phyloP scores from a whole-genome alignment of 2,113 vertebrate species.

The Ciconia stormi region DNA sequence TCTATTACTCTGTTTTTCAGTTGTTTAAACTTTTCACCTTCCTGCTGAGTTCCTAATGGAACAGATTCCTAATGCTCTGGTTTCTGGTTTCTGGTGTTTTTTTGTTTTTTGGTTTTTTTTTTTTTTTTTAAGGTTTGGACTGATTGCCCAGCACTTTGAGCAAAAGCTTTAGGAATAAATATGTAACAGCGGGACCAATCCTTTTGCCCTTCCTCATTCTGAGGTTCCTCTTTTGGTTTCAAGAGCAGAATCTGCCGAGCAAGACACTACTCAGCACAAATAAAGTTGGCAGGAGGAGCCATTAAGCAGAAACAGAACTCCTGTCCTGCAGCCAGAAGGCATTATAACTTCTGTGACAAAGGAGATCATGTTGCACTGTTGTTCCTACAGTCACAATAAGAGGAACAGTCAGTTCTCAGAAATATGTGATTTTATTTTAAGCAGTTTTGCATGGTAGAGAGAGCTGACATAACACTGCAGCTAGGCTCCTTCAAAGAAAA shows the following conservation, averaged over 20 bases:
- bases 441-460: not conserved
- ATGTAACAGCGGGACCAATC: not conserved
- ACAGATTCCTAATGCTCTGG: conserved; percentile 44
- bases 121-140: not conserved
- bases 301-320: conserved; percentile 63
- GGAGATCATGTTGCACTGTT: conserved; percentile 13
- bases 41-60: conserved; percentile 59
- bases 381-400: conserved; percentile 17
- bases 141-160: not conserved
- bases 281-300: conserved; percentile 16
- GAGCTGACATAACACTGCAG: not conserved
- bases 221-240: conserved; percentile 24
- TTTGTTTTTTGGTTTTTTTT: too few relatives aligned
- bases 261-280: conserved; percentile 26
- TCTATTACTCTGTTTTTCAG: conserved; percentile 55
- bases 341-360: conserved; percentile 34
- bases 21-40: conserved; percentile 72
- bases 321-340: conserved; percentile 7
- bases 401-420: conserved; percentile 53
- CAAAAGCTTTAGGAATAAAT: not conserved
- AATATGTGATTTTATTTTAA: conserved; percentile 33
- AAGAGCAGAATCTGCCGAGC: not conserved
- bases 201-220: conserved; percentile 12
- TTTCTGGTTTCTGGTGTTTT: conserved; percentile 22
- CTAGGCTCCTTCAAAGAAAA: not conserved